Percentiles rank a stretch among this genome's conserved stretches.
Evolutionary conservation across 2,113 vertebrate genomes (phyloP).

Genomic region (Hippocampus zosterae): DNA sequence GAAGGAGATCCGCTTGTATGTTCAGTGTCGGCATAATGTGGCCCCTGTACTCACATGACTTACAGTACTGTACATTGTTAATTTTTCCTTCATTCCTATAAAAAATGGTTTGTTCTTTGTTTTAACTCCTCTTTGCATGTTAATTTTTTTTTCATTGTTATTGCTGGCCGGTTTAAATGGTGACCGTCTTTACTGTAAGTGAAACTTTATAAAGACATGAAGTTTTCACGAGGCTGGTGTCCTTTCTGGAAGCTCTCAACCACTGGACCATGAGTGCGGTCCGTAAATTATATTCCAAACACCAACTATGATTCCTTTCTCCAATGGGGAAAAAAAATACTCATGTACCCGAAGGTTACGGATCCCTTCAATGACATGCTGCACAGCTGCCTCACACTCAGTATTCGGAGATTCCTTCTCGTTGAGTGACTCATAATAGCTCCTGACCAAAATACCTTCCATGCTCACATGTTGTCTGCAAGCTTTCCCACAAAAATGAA

Average conservation of each 20-base stretch:
- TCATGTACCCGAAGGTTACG: conserved; percentile 7
- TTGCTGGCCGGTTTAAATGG: background rate
- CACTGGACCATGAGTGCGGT: too few species aligned
- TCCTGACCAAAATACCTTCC: conserved; percentile 50
- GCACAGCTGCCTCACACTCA: conserved; percentile 41
- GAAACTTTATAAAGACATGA: background rate
- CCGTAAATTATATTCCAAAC: background rate
- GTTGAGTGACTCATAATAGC: conserved; percentile 32
- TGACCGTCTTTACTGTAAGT: background rate
- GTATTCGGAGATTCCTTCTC: conserved; percentile 30
- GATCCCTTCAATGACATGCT: background rate
- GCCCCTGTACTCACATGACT: too few species aligned
- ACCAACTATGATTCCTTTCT: background rate
- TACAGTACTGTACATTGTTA: too few species aligned
- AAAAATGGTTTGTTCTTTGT: too few species aligned
- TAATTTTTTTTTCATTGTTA: background rate
- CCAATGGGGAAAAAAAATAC: background rate
- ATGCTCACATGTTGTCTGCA: conserved; percentile 31
- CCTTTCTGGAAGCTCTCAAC: too few species aligned
- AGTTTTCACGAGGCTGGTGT: background rate
- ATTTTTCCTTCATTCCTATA: too few species aligned
- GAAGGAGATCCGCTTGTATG: too few species aligned
- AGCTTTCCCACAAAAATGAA: conserved; percentile 44
- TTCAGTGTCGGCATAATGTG: too few species aligned
- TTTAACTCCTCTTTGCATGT: background rate